These are phyloP conservation scores for Cephus sareptanus DNA, from an alignment of 2,888 invertebrate genomes.

Conservation along the genomic window DNA sequence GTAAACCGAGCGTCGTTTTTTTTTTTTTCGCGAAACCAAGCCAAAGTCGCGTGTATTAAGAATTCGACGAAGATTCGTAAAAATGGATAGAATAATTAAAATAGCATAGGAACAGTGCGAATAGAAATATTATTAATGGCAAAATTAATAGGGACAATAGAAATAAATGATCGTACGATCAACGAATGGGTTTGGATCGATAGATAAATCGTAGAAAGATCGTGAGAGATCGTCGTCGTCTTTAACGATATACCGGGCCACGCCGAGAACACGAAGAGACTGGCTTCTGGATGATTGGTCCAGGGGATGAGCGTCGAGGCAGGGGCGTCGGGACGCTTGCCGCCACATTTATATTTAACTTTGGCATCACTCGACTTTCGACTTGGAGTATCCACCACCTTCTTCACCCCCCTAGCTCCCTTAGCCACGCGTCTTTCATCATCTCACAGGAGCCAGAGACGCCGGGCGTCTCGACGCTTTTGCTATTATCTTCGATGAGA, in stretches of 20 bases:
- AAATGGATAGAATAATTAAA: neutral
- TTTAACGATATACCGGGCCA: constrained; percentile 41
- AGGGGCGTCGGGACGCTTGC: constrained; percentile 55
- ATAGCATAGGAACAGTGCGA: neutral
- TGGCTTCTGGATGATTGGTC: constrained; percentile 61
- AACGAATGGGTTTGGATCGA: neutral
- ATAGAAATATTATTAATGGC: neutral
- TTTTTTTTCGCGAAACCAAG: neutral
- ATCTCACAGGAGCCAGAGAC: constrained; percentile 12
- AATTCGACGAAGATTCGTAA: neutral
- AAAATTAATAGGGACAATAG: neutral
- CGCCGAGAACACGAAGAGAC: constrained; percentile 62
- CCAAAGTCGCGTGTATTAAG: neutral
- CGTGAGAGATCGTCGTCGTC: constrained; percentile 6
- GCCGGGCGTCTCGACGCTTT: constrained; percentile 6
- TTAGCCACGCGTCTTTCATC: constrained; percentile 21
- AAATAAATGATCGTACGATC: neutral
- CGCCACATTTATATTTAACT: constrained; percentile 65
- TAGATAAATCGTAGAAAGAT: neutral
- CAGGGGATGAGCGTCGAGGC: constrained; percentile 53
- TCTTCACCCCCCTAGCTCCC: constrained; percentile 22
- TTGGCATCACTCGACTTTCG: constrained; percentile 64
- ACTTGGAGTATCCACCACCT: constrained; percentile 42
- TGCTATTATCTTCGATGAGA: constrained; percentile 39
- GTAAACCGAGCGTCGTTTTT: neutral